phyloP scores from a whole-genome alignment of 2,797 vertebrate species.

The Erpetoichthys calabaricus region DNA sequence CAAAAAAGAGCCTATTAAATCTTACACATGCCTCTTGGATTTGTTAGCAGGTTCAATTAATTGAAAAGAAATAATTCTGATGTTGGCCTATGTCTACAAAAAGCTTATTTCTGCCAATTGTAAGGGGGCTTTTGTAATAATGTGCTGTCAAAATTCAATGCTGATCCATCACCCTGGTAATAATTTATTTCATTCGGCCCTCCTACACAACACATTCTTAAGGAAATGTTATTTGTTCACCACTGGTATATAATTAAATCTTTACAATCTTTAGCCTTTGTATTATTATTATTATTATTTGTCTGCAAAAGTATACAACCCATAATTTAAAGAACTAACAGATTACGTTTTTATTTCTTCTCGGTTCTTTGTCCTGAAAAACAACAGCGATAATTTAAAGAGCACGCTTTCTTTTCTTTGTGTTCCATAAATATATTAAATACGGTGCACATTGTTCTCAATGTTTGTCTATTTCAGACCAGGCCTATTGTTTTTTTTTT shows the following conservation, averaged over 20 bases:
- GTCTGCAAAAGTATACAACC: too few species aligned
- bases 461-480: too few species aligned
- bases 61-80: constrained; percentile 12
- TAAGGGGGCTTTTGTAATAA: constrained; percentile 5
- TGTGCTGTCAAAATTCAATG: background rate
- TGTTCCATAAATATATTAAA: too few species aligned
- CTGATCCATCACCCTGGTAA: constrained; percentile 10
- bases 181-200: constrained; percentile 8
- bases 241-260: background rate
- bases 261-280: background rate
- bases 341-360: too few species aligned
- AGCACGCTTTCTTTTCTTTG: too few species aligned
- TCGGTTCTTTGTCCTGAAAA: too few species aligned
- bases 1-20: constrained; percentile 29
- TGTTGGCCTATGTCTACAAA: constrained; percentile 10
- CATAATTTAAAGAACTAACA: too few species aligned
- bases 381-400: too few species aligned
- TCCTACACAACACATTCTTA: constrained; percentile 9
- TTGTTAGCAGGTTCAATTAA: constrained; percentile 11
- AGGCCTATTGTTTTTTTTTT: too few species aligned
- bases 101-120: background rate
- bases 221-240: constrained; percentile 1
- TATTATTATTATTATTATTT: constrained; percentile 3
- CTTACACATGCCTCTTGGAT: constrained; percentile 5
- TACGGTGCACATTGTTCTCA: too few species aligned